Conservation (phyloP, 2,113 vertebrate genomes). For the Hystrix brachyura region DNA sequence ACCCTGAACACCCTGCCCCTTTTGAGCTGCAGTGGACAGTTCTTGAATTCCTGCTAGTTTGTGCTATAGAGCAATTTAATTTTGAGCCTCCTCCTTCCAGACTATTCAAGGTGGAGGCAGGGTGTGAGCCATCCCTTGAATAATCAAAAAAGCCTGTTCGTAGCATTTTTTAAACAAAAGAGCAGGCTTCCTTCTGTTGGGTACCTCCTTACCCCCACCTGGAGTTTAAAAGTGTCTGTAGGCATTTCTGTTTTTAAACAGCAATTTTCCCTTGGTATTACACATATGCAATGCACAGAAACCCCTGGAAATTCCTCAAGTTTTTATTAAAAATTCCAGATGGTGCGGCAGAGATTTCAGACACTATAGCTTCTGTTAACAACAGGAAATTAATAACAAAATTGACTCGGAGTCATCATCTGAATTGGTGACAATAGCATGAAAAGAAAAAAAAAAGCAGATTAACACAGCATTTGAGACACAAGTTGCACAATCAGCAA, state of each 20-base stretch:
- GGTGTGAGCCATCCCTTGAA: background rate
- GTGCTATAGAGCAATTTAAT: background rate
- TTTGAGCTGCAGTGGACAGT: background rate
- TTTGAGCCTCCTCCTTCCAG: conserved; percentile 23
- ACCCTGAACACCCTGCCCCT: background rate
- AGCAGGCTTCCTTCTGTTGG: conserved; percentile 54
- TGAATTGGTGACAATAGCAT: conserved; percentile 33
- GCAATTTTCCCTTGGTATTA: conserved; percentile 59
- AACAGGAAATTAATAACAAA: conserved; percentile 84
- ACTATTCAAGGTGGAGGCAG: background rate
- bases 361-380: conserved; percentile 76
- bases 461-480: background rate
- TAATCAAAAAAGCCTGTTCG: conserved; percentile 58
- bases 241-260: conserved; percentile 75
- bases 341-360: conserved; percentile 76
- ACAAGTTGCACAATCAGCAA: background rate
- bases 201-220: conserved; percentile 55
- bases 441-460: background rate
- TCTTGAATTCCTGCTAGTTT: background rate
- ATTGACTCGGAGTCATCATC: conserved; percentile 61
- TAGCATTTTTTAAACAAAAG: conserved; percentile 72
- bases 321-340: conserved; percentile 83
- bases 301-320: conserved; percentile 77
- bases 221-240: conserved; percentile 62
- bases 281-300: conserved; percentile 52